Conservation (phyloP, 2,113 vertebrate species). For the Epinephelus moara region DNA sequence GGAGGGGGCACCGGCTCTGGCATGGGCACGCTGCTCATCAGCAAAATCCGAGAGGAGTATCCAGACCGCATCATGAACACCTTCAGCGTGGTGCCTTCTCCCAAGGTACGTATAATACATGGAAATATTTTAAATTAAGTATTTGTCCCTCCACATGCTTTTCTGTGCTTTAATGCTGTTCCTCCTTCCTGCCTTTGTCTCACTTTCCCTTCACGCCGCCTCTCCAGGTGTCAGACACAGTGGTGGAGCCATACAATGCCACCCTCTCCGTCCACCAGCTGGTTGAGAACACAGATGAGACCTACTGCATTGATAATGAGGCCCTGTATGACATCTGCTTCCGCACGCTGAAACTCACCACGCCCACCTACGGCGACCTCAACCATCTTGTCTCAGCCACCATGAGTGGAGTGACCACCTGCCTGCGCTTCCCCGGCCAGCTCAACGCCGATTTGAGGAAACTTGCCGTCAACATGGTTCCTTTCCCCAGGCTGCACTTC, state of each 20-base stretch:
- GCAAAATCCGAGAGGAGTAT: slow-evolving; percentile 75
- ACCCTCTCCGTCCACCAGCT: slow-evolving; percentile 77
- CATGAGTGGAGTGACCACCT: slow-evolving; percentile 94
- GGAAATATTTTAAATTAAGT: neutral
- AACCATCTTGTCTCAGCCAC: slow-evolving; percentile 94
- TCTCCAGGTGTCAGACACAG: slow-evolving; percentile 72
- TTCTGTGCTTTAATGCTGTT: neutral
- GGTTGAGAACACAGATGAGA: slow-evolving; percentile 77
- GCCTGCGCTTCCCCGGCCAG: slow-evolving; percentile 91
- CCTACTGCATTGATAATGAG: slow-evolving; percentile 78
- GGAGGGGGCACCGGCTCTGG: slow-evolving; percentile 73
- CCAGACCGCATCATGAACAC: slow-evolving; percentile 78
- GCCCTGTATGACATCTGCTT: slow-evolving; percentile 79
- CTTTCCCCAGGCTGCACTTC: slow-evolving; percentile 76
- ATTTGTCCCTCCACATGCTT: neutral
- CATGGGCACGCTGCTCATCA: slow-evolving; percentile 75
- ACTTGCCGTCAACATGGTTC: slow-evolving; percentile 85
- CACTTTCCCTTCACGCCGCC: neutral
- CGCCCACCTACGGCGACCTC: slow-evolving; percentile 84
- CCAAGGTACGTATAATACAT: slow-evolving; percentile 56
- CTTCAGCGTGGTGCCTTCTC: slow-evolving; percentile 74
- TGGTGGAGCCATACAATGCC: slow-evolving; percentile 77
- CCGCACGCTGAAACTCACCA: slow-evolving; percentile 73
- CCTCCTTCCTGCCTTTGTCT: neutral
- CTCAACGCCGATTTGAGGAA: slow-evolving; percentile 93